Conservation (phyloP, 2,797 vertebrate genomes). For the Meda fulgida region DNA sequence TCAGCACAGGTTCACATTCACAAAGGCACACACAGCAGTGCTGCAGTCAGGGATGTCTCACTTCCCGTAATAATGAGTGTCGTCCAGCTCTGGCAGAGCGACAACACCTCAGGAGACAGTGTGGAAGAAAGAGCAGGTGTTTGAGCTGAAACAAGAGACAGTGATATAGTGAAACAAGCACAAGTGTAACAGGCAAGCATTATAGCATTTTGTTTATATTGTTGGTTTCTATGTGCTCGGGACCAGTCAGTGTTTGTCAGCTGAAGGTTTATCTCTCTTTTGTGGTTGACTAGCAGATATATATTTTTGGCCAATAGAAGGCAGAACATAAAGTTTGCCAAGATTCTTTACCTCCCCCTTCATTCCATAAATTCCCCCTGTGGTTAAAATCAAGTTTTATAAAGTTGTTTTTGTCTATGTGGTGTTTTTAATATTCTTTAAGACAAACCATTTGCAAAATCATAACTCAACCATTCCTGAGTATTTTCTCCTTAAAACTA, state of each 20-base stretch:
- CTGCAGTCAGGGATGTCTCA: slow-evolving; percentile 53
- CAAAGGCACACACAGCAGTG: slow-evolving; percentile 10
- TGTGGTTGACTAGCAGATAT: slow-evolving; percentile 64
- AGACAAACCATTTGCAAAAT: too few species aligned
- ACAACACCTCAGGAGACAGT: slow-evolving; percentile 51
- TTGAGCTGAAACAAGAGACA: slow-evolving; percentile 8
- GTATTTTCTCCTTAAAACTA: too few species aligned
- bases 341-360: neutral
- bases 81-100: slow-evolving; percentile 52
- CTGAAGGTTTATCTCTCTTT: slow-evolving; percentile 58
- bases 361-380: neutral
- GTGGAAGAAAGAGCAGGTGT: slow-evolving; percentile 25
- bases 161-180: slow-evolving; percentile 54
- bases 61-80: slow-evolving; percentile 67
- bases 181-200: slow-evolving; percentile 46
- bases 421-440: too few species aligned
- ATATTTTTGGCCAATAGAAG: slow-evolving; percentile 58
- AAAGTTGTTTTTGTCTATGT: too few species aligned
- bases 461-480: too few species aligned
- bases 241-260: slow-evolving; percentile 38
- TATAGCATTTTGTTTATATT: slow-evolving; percentile 28
- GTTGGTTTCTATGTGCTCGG: slow-evolving; percentile 34
- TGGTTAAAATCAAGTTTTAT: too few species aligned
- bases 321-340: slow-evolving; percentile 20
- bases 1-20: slow-evolving; percentile 38